Evolutionary conservation across 2,797 vertebrate genomes (phyloP), one percentile per base, ranked within the genome.

Genomic region (Cephalopachus bancanus): DNA sequence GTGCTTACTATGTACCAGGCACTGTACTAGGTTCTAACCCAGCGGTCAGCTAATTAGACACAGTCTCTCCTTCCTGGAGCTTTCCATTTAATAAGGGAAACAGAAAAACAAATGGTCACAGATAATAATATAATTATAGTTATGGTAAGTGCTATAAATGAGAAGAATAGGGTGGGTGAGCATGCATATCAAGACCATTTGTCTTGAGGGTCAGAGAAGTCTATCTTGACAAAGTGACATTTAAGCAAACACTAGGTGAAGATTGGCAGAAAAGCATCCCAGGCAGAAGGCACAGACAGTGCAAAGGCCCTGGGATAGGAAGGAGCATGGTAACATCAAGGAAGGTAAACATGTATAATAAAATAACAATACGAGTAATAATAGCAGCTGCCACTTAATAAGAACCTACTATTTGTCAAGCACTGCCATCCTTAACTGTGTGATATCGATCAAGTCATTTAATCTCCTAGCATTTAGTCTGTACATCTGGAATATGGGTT

Each of bases 191-290:
- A 83, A 89, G 64, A 33, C 14, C 8, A 91, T 28, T 14, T 59
- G 12, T 91, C 44, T 80, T 75, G 95, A 87, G 59, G 49, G 62
- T 81, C 53, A 87, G 62, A 92, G 60, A 87, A 74, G 11, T 93
- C 60, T 79, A 78, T 65, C 51, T 59, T 49, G 44, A 74, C 22
- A 67, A 91, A 81, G 12, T 57, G 55, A 92, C 33, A 17, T 95
- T 93, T 92, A 75, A 83, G 72, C 24, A 71, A 79, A 89, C 74
- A 72, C 4, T n/a, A 8, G n/a, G 30, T 44, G 49, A 75, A 30
- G 33, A 65, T 12, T 22, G 33, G 49, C 16, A 85, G 74, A 51
- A 69, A 83, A 81, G 37, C 22, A 2, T 44, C 74, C 59, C 57
- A 78, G 65, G 67, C 1, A 9, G 92, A 85, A 37, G 72, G 33